A percentile compares a stretch with the other conserved stretches of the same genome.
Evolutionary conservation across 37 sponge, comb jelly and placozoan genomes (phyloP).

Genomic region (Ephydatia muelleri): DNA sequence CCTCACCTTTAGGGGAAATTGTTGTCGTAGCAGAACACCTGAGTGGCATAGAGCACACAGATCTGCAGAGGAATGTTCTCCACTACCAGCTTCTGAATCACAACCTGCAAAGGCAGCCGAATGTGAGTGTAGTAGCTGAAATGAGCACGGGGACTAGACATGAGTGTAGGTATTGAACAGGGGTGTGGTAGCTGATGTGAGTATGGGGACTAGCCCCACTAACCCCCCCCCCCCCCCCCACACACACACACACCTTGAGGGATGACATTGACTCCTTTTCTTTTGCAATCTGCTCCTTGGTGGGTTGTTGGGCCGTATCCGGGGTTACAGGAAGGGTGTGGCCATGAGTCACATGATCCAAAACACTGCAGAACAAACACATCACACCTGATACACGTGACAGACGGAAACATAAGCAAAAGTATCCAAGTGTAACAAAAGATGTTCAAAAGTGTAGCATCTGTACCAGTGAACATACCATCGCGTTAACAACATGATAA

Average conservation of each 20-base stretch:
- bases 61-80: constrained; percentile 45
- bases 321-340: background rate
- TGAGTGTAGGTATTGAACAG: background rate
- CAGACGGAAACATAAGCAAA: no score
- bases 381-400: no score
- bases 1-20: constrained; percentile 79
- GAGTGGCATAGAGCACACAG: constrained; percentile 61
- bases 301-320: background rate
- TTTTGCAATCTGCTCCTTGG: constrained; percentile 12
- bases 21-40: constrained; percentile 65
- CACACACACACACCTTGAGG: constrained; percentile 32
- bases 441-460: no score
- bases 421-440: no score
- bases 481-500: constrained; percentile 56
- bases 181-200: background rate
- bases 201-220: background rate
- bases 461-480: constrained; percentile 32
- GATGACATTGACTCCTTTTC: constrained; percentile 48
- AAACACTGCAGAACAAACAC: constrained; percentile 28
- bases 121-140: background rate
- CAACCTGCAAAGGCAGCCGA: constrained; percentile 17
- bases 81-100: constrained; percentile 59
- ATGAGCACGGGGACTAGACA: background rate
- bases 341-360: constrained; percentile 38
- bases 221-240: no score